Conservation (phyloP, 2,113 vertebrate genomes). For the Syrmaticus mikado region DNA sequence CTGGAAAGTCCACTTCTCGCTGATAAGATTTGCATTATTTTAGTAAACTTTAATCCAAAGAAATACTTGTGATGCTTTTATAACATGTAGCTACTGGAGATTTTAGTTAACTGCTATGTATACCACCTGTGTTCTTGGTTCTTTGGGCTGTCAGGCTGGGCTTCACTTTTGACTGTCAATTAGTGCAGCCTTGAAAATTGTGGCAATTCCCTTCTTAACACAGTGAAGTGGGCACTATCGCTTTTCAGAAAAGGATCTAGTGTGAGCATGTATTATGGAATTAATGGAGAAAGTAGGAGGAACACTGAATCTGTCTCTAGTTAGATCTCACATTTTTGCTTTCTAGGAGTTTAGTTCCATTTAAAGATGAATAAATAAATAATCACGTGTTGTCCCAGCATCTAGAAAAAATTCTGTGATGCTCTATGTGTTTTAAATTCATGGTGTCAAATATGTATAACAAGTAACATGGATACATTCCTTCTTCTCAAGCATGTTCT, state of each 20-base stretch:
- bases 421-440: slow-evolving; percentile 20
- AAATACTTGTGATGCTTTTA: background rate
- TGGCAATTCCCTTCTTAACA: background rate
- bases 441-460: slow-evolving; percentile 10
- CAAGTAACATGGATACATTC: background rate
- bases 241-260: background rate
- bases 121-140: background rate
- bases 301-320: background rate
- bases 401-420: slow-evolving; percentile 34
- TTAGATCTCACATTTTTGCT: slow-evolving; percentile 9
- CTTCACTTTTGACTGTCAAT: background rate
- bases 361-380: slow-evolving; percentile 54
- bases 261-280: background rate
- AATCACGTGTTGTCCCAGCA: slow-evolving; percentile 25
- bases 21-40: background rate
- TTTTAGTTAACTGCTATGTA: background rate
- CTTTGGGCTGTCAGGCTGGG: background rate
- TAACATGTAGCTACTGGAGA: background rate
- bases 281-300: background rate
- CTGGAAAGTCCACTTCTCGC: background rate
- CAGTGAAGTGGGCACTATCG: background rate
- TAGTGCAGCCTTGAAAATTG: background rate
- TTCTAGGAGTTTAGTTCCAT: slow-evolving; percentile 24
- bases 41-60: background rate
- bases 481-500: background rate